Conservation (phyloP, 2,888 invertebrate species). For the Muscina levida region DNA sequence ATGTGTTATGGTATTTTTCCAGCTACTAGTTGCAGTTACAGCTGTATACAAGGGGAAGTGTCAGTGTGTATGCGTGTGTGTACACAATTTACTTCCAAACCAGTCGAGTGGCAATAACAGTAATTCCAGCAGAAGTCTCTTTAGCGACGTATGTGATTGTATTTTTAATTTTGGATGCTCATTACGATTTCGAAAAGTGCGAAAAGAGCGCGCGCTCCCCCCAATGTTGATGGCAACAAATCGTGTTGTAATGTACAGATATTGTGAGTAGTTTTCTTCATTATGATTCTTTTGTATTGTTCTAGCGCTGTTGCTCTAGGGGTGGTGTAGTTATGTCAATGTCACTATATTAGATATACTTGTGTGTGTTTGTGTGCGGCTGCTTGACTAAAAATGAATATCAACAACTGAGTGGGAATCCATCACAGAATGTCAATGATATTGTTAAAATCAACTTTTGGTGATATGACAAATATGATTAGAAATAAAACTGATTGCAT, state of each 20-base stretch:
- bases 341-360: too few species aligned
- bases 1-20: constrained; percentile 20
- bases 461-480: too few species aligned
- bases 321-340: too few species aligned
- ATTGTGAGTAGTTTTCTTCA: background rate
- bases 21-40: constrained; percentile 12
- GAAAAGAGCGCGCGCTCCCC: too few species aligned
- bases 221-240: background rate
- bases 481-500: too few species aligned
- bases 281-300: background rate
- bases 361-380: background rate
- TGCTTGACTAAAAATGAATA: background rate
- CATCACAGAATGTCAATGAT: too few species aligned
- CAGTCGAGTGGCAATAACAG: background rate
- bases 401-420: too few species aligned
- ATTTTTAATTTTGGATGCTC: constrained; percentile 32
- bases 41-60: background rate
- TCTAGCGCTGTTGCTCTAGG: too few species aligned
- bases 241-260: background rate
- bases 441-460: too few species aligned
- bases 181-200: background rate
- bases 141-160: constrained; percentile 20
- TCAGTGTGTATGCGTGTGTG: background rate
- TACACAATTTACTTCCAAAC: background rate
- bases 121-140: background rate